These are phyloP conservation scores for Aspidiotus destructor DNA, from an alignment of 2,888 invertebrate genomes.

Conservation along the genomic window DNA sequence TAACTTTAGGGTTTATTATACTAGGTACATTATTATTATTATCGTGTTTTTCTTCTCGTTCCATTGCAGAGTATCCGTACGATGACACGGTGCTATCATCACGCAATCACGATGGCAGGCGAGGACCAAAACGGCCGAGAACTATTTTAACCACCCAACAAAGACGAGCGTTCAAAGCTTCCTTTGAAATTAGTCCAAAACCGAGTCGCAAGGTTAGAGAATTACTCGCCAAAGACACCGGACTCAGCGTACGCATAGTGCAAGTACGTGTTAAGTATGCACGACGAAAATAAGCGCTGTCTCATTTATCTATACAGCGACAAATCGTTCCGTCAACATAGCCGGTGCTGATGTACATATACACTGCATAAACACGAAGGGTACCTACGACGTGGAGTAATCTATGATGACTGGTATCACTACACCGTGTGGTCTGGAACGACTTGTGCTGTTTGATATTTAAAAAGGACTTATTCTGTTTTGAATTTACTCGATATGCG, in stretches of 20 bases:
- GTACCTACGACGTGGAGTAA: no score
- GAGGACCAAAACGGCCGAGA: slow-evolving; percentile 70
- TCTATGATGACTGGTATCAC: no score
- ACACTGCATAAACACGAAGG: no score
- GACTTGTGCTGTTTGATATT: no score
- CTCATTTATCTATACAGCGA: neutral
- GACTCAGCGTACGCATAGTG: slow-evolving; percentile 70
- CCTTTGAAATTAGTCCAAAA: slow-evolving; percentile 75
- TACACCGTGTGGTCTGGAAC: no score
- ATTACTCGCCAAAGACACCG: slow-evolving; percentile 72
- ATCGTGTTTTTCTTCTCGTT: slow-evolving; percentile 5
- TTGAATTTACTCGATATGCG: no score
- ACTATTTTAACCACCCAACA: slow-evolving; percentile 77
- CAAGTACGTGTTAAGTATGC: slow-evolving; percentile 51
- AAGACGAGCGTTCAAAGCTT: slow-evolving; percentile 70
- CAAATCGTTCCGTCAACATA: no score
- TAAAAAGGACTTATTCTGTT: no score
- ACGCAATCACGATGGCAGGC: slow-evolving; percentile 51
- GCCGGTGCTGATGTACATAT: no score
- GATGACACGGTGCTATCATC: slow-evolving; percentile 18
- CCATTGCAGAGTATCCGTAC: slow-evolving; percentile 42
- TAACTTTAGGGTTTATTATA: no score
- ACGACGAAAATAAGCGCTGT: neutral
- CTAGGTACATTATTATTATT: neutral
- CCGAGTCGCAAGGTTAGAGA: slow-evolving; percentile 74